Evolutionary conservation across 2,113 vertebrate species (phyloP).

Genomic region (Suncus etruscus): DNA sequence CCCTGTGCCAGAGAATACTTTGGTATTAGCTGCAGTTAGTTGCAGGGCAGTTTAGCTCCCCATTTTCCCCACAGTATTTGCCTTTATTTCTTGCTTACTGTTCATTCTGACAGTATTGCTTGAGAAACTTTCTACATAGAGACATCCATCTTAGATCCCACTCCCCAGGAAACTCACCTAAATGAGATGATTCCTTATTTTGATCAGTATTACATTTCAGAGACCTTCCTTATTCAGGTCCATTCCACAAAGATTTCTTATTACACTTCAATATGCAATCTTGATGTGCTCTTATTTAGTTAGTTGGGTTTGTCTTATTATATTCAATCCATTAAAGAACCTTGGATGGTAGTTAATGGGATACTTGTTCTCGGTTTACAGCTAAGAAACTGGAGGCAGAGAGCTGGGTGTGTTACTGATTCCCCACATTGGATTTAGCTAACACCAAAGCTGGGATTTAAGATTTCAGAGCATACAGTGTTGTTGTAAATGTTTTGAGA

Average conservation of each 20-base stretch:
- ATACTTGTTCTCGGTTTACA: not conserved
- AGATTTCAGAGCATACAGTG: not conserved
- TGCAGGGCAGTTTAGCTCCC: not conserved
- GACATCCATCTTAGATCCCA: not conserved
- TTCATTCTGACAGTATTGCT: not conserved
- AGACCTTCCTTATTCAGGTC: not conserved
- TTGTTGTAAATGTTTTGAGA: slow-evolving; percentile 27
- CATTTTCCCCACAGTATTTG: not conserved
- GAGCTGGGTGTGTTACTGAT: not conserved
- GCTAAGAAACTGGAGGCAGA: not conserved
- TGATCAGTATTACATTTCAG: not conserved
- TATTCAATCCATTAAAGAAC: slow-evolving; percentile 8
- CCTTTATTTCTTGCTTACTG: not conserved
- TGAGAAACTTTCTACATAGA: not conserved
- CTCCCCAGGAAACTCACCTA: not conserved
- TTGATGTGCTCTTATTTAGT: not conserved
- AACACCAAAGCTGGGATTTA: not conserved
- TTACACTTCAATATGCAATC: not conserved
- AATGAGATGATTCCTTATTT: not conserved
- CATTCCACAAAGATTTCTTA: not conserved
- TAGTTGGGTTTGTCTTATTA: not conserved
- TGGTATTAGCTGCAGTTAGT: not conserved
- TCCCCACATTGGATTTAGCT: not conserved
- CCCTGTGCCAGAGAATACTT: not conserved
- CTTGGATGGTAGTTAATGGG: not conserved